These are phyloP conservation scores for Meloidogyne exigua DNA, from an alignment of 1,140 invertebrate species.

Conservation along the genomic window DNA sequence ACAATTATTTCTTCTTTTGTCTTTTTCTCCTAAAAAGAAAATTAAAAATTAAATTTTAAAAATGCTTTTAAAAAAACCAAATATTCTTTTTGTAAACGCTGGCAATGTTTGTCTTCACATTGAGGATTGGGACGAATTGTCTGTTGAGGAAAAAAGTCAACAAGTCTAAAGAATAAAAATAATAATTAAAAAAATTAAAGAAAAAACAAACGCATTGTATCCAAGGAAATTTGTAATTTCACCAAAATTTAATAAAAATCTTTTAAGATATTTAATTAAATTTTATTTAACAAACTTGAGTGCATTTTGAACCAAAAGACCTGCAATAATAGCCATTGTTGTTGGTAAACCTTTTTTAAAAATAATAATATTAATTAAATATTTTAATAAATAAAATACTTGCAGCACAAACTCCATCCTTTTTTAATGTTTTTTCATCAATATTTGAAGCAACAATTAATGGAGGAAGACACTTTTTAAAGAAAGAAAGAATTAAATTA, in stretches of 20 bases:
- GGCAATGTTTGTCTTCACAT: conserved; percentile 83
- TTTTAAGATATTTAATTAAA: conserved; percentile 60
- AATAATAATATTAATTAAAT: background rate
- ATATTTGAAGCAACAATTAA: conserved; percentile 87
- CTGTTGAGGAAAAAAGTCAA: conserved; percentile 94
- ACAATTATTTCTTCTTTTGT: conserved; percentile 41
- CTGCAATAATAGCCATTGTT: conserved; percentile 98
- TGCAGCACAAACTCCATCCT: conserved; percentile 97
- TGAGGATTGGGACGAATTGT: conserved; percentile 83
- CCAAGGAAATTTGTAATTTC: conserved; percentile 85
- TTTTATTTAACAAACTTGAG: conserved; percentile 74
- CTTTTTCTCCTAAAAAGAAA: conserved; percentile 56
- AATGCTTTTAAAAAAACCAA: conserved; percentile 44
- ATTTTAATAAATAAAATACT: conserved; percentile 68
- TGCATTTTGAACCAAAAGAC: conserved; percentile 89
- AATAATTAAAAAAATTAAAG: background rate
- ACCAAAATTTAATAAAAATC: conserved; percentile 85
- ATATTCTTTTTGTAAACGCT: conserved; percentile 75
- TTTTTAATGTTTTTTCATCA: conserved; percentile 85
- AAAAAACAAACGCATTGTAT: conserved; percentile 78
- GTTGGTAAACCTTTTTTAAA: conserved; percentile 75
- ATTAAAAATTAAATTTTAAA: background rate
- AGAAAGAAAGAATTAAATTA: conserved; percentile 61
- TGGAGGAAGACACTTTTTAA: conserved; percentile 95
- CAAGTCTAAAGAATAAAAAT: conserved; percentile 66